Conservation (phyloP, 2,797 vertebrate genomes). For the Lepilemur ruficaudatus region DNA sequence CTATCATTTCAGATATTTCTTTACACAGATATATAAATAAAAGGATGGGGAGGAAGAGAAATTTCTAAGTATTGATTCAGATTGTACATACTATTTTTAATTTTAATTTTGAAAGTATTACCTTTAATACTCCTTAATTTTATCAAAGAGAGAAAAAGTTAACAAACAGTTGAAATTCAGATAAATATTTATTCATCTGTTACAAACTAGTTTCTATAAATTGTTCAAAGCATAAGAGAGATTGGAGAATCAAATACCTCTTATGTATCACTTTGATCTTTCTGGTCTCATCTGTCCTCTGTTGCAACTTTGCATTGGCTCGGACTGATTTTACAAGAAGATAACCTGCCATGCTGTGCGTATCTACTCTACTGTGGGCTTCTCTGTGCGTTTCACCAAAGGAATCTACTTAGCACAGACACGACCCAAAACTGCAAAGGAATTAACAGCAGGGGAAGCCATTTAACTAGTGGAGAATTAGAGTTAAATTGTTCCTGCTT, state of each 20-base stretch:
- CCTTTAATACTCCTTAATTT: neutral
- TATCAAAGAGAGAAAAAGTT: neutral
- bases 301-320: no score
- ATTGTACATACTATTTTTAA: neutral
- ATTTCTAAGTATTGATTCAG: neutral
- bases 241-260: neutral
- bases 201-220: neutral
- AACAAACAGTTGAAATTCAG: neutral
- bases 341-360: rapidly evolving
- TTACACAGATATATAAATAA: neutral
- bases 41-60: neutral
- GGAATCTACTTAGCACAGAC: neutral
- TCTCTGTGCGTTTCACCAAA: neutral
- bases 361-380: neutral
- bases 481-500: neutral
- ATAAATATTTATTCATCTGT: neutral
- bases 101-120: constrained; percentile 15
- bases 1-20: neutral
- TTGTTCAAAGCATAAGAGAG: neutral
- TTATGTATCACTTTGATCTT: rapidly evolving
- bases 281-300: rapidly evolving
- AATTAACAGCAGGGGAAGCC: neutral
- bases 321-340: neutral
- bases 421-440: neutral
- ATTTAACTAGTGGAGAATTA: neutral